Conservation (phyloP, 2,113 vertebrate genomes). For the Gallinago media region DNA sequence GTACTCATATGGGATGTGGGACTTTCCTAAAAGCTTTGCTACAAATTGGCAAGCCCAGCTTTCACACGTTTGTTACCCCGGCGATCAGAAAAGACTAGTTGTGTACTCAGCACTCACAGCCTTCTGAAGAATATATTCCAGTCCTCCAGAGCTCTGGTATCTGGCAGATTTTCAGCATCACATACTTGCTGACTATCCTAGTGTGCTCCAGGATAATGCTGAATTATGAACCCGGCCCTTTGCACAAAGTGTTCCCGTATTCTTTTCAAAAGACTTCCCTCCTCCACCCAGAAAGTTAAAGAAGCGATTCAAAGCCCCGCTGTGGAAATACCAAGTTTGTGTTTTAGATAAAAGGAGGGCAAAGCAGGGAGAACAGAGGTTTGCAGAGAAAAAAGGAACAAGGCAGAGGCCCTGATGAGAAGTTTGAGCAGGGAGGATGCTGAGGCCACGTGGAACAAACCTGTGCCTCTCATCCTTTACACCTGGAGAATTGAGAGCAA, state of each 20-base stretch:
- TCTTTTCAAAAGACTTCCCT: background rate
- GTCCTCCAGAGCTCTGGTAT: slow-evolving; percentile 35
- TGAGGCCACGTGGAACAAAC: background rate
- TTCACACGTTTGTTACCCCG: background rate
- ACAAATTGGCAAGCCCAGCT: background rate
- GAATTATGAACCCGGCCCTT: slow-evolving; percentile 29
- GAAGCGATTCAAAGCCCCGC: fast-evolving
- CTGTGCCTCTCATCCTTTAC: background rate
- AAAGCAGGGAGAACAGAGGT: background rate
- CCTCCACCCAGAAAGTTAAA: slow-evolving; percentile 34
- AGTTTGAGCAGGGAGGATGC: background rate
- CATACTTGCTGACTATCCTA: slow-evolving; percentile 25
- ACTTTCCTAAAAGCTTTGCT: background rate
- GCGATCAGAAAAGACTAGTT: background rate
- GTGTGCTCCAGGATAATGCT: slow-evolving; percentile 12
- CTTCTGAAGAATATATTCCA: slow-evolving; percentile 34
- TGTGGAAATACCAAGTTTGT: background rate
- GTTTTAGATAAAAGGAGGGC: background rate
- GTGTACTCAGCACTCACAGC: background rate
- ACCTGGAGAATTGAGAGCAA: background rate
- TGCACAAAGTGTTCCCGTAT: background rate
- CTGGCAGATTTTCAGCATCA: slow-evolving; percentile 17
- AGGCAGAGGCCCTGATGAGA: background rate
- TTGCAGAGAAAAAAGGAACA: background rate
- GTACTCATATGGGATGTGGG: background rate